Conservation (phyloP, 1,140 invertebrate genomes). For the Arctopsyche grandis region DNA sequence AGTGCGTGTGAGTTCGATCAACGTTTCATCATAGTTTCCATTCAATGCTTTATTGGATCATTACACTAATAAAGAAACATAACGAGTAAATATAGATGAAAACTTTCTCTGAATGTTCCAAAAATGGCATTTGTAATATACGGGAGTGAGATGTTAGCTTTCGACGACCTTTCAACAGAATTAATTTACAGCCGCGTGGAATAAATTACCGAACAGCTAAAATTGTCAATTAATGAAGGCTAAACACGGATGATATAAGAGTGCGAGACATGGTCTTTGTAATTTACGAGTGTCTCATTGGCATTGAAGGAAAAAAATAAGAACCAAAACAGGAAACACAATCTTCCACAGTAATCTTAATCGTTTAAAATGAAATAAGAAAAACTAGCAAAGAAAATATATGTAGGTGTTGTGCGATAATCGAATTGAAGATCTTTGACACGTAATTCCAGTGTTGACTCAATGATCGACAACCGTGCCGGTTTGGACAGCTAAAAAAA, state of each 20-base stretch:
- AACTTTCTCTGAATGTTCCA: not conserved
- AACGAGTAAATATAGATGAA: no score
- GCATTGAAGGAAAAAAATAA: not conserved
- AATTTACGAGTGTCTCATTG: not conserved
- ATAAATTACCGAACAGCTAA: slow-evolving; percentile 8
- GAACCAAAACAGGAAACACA: not conserved
- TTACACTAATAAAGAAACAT: no score
- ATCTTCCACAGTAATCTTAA: slow-evolving; percentile 15
- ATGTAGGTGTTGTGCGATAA: slow-evolving; percentile 5
- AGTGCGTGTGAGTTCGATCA: no score
- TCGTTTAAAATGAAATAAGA: not conserved
- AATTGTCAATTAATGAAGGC: not conserved
- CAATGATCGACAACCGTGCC: slow-evolving; percentile 15
- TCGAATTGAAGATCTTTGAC: slow-evolving; percentile 18
- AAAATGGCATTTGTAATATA: no score
- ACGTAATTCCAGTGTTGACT: slow-evolving; percentile 30
- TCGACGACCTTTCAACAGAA: not conserved
- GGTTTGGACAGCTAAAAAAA: not conserved
- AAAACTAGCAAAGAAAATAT: slow-evolving; percentile 18
- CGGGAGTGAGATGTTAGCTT: not conserved
- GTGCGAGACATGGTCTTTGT: not conserved
- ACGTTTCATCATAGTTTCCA: not conserved
- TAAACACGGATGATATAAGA: not conserved
- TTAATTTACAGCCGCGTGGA: not conserved
- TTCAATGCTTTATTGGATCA: not conserved